Evolutionary conservation across 1,140 invertebrate genomes (phyloP).

Genomic region (Bradysia coprophila): DNA sequence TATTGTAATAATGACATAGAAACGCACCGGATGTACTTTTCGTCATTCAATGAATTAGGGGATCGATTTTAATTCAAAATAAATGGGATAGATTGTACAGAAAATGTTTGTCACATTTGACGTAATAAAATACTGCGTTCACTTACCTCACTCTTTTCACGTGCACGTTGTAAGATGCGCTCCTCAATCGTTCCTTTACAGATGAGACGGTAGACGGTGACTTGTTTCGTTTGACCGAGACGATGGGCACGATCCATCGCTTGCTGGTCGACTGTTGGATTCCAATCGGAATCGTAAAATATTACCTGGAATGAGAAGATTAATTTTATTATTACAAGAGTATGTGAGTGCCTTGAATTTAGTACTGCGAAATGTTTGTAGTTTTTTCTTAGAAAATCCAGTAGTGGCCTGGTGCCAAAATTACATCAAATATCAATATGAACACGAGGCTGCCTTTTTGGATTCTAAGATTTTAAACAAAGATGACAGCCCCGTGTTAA

Average conservation of each 20-base stretch:
- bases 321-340: neutral
- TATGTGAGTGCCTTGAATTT: neutral
- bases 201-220: conserved; percentile 82
- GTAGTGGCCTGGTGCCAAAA: no score
- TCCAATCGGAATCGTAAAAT: conserved; percentile 99
- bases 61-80: neutral
- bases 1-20: no score
- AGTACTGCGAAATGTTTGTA: no score
- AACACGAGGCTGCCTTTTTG: no score
- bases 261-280: conserved; percentile 89
- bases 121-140: no score
- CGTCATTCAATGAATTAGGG: neutral
- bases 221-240: conserved; percentile 74
- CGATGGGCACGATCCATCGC: conserved; percentile 86
- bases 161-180: conserved; percentile 68
- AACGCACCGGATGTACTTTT: no score
- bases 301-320: conserved; percentile 50
- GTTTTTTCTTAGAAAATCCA: no score
- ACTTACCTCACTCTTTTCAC: conserved; percentile 81
- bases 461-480: no score
- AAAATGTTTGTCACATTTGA: neutral
- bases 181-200: conserved; percentile 87
- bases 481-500: no score
- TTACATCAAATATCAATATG: no score
- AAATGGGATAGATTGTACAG: neutral